Evolutionary conservation across 2,113 vertebrate species (phyloP).

Genomic region (Mugil cephalus): DNA sequence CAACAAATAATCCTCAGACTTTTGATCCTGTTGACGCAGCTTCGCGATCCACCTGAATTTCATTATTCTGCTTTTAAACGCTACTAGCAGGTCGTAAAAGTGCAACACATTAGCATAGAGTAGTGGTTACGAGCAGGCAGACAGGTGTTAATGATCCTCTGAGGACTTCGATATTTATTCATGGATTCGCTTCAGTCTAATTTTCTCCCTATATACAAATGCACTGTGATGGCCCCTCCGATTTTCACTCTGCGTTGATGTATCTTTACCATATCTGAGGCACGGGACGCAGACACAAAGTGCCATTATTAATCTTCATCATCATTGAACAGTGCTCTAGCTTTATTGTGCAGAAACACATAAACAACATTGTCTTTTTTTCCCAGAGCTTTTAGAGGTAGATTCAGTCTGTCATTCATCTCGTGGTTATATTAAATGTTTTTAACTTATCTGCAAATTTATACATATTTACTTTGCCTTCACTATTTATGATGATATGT

Average conservation of each 20-base stretch:
- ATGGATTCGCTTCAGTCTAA: constrained; percentile 69
- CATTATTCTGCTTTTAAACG: constrained; percentile 69
- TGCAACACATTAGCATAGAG: constrained; percentile 70
- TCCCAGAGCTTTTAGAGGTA: constrained; percentile 12
- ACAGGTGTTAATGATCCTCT: constrained; percentile 77
- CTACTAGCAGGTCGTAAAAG: constrained; percentile 52
- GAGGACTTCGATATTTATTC: constrained; percentile 75
- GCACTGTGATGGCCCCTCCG: constrained; percentile 48
- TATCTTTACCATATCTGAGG: constrained; percentile 33
- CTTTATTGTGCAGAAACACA: constrained; percentile 29
- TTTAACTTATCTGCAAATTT: constrained; percentile 7
- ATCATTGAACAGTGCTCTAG: constrained; percentile 25
- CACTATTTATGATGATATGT: background rate
- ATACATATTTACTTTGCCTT: background rate
- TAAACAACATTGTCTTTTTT: constrained; percentile 2
- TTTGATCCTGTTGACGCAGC: constrained; percentile 41
- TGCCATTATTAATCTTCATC: constrained; percentile 67
- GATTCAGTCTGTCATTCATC: constrained; percentile 47
- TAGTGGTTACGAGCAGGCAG: constrained; percentile 55
- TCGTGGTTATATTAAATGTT: constrained; percentile 6
- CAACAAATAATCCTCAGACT: constrained; percentile 57
- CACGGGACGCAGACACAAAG: constrained; percentile 38
- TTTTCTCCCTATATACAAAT: constrained; percentile 57
- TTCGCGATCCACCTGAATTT: constrained; percentile 57
- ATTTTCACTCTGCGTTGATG: constrained; percentile 51